Conservation (phyloP, 2,888 invertebrate species). For the Nysson spinosus region DNA sequence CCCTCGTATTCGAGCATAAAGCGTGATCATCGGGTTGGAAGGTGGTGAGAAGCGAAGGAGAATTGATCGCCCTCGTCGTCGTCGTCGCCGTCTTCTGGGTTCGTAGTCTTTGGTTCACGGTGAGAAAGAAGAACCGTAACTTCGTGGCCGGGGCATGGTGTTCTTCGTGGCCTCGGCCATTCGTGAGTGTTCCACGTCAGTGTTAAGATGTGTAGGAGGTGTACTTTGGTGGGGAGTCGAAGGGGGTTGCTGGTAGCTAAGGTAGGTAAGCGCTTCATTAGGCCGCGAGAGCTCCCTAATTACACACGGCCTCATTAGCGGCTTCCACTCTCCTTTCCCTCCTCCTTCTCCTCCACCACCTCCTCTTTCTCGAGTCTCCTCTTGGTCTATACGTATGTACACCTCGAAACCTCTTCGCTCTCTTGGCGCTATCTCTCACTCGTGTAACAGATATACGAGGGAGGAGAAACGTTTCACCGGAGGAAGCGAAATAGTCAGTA, state of each 20-base stretch:
- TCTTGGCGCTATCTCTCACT: constrained; percentile 56
- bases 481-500: constrained; percentile 29
- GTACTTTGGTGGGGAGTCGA: constrained; percentile 49
- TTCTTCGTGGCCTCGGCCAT: constrained; percentile 33
- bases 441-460: constrained; percentile 44
- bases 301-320: constrained; percentile 77
- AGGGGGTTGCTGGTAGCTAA: constrained; percentile 70
- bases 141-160: constrained; percentile 35
- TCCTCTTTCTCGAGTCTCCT: constrained; percentile 1
- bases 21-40: constrained; percentile 68
- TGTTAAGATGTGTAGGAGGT: constrained; percentile 54
- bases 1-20: constrained; percentile 42
- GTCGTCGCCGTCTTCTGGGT: constrained; percentile 11
- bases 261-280: constrained; percentile 77
- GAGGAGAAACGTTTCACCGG: constrained; percentile 15
- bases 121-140: constrained; percentile 57
- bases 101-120: constrained; percentile 29
- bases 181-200: constrained; percentile 42
- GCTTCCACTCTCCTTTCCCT: constrained; percentile 65
- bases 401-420: constrained; percentile 62
- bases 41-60: constrained; percentile 60
- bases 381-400: constrained; percentile 49
- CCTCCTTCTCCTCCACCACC: constrained; percentile 18
- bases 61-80: constrained; percentile 41
- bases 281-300: constrained; percentile 78